Evolutionary conservation across 2,797 vertebrate genomes (phyloP).

Genomic region (Smutsia gigantea): DNA sequence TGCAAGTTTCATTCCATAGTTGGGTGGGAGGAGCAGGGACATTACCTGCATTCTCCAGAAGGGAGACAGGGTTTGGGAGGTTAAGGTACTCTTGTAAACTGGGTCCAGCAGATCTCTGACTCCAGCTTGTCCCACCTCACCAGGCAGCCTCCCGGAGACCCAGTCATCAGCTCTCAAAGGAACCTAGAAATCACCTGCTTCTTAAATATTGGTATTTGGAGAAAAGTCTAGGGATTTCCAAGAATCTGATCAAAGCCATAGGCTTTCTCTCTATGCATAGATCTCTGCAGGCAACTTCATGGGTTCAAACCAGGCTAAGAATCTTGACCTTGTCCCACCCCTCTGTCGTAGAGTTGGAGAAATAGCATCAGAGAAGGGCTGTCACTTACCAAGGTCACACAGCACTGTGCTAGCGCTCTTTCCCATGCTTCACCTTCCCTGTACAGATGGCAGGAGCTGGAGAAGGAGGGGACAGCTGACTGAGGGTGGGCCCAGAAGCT

Average conservation of each 20-base stretch:
- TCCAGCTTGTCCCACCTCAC: neutral
- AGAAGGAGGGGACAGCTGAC: neutral
- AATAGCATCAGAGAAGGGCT: neutral
- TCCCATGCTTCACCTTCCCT: neutral
- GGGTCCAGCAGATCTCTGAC: neutral
- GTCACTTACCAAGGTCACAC: neutral
- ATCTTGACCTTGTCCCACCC: neutral
- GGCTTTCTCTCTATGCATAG: neutral
- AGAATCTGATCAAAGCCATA: neutral
- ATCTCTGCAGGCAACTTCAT: neutral
- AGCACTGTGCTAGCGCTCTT: neutral
- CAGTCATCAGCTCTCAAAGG: neutral
- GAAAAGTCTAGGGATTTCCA: neutral
- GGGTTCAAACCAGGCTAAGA: neutral
- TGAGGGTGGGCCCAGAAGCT: neutral
- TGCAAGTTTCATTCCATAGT: accelerated
- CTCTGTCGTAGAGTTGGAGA: neutral
- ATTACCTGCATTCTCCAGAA: neutral
- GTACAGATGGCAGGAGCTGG: neutral
- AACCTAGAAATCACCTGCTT: neutral
- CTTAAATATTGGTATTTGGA: neutral
- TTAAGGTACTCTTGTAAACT: neutral
- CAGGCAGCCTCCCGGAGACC: neutral
- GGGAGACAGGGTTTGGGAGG: neutral
- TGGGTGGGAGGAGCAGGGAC: neutral